Evolutionary conservation across 2,113 vertebrate species (phyloP).

Genomic region (Petrocephalus microphthalmus): DNA sequence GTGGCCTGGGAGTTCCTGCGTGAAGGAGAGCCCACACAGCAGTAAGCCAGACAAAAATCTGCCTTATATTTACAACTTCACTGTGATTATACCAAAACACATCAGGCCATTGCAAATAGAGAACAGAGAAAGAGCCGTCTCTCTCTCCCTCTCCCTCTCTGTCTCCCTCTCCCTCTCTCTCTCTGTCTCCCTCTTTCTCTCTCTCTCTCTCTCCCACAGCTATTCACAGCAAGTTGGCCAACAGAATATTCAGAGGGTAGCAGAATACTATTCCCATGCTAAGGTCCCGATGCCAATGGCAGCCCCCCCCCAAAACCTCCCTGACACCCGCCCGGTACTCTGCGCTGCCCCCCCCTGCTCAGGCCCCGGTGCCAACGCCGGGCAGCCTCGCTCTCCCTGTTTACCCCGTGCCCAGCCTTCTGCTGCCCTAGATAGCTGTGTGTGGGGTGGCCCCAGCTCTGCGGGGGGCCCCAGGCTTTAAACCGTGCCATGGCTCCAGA

Average conservation of each 20-base stretch:
- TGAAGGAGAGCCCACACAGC: background rate
- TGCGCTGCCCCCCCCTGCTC: background rate
- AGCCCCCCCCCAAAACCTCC: slow-evolving; percentile 21
- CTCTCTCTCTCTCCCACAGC: slow-evolving; percentile 4
- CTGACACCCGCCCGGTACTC: background rate
- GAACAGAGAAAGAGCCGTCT: background rate
- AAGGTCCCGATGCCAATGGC: slow-evolving; percentile 24
- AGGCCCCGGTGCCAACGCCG: slow-evolving; percentile 12
- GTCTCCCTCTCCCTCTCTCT: background rate
- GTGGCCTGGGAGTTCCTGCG: too few relatives aligned
- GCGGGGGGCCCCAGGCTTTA: background rate
- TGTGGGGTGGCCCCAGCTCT: background rate
- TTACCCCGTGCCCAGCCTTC: slow-evolving; percentile 21
- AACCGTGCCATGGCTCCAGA: slow-evolving; percentile 21
- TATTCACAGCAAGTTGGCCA: slow-evolving; percentile 15
- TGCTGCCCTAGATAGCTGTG: slow-evolving; percentile 30
- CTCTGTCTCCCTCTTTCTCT: background rate
- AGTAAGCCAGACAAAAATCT: background rate
- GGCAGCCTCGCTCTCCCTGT: slow-evolving; percentile 6
- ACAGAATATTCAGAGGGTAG: slow-evolving; percentile 36
- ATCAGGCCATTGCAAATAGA: background rate
- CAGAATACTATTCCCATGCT: slow-evolving; percentile 45
- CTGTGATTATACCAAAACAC: background rate
- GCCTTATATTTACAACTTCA: background rate
- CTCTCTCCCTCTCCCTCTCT: background rate